Conservation (phyloP, 2,888 invertebrate species). For the Aphidoletes aphidimyza region DNA sequence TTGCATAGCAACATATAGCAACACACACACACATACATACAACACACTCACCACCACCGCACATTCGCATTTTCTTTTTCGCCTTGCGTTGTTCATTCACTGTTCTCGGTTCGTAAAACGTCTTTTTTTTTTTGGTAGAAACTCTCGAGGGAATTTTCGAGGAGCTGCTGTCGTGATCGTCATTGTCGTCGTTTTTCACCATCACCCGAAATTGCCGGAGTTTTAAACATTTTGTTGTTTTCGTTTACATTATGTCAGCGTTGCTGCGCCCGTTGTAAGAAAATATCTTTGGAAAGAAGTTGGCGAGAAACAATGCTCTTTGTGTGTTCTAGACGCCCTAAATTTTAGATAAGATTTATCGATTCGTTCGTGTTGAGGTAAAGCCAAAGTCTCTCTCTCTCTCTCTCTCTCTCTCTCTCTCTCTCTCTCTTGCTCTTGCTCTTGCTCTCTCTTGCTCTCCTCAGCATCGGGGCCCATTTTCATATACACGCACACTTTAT, state of each 20-base stretch:
- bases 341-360: constrained; percentile 35
- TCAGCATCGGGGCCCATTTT: too few relatives aligned
- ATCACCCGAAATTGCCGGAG: too few relatives aligned
- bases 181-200: too few relatives aligned
- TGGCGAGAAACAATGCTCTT: neutral
- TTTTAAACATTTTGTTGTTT: neutral
- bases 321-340: constrained; percentile 2
- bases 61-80: neutral
- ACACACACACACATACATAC: too few relatives aligned
- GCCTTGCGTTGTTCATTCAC: neutral
- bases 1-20: constrained; percentile 47
- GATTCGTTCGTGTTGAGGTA: neutral
- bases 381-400: neutral
- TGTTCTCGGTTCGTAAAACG: neutral
- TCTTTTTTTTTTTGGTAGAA: too few relatives aligned
- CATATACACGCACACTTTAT: too few relatives aligned
- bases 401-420: too few relatives aligned
- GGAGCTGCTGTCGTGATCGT: too few relatives aligned
- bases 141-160: too few relatives aligned
- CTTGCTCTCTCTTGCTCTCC: too few relatives aligned
- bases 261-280: neutral
- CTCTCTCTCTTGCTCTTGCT: too few relatives aligned
- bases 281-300: constrained; percentile 9
- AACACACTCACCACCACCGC: constrained; percentile 3
- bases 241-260: constrained; percentile 7